These are phyloP conservation scores for Aphis gossypii DNA, from an alignment of 1,140 invertebrate species.

Conservation along the genomic window DNA sequence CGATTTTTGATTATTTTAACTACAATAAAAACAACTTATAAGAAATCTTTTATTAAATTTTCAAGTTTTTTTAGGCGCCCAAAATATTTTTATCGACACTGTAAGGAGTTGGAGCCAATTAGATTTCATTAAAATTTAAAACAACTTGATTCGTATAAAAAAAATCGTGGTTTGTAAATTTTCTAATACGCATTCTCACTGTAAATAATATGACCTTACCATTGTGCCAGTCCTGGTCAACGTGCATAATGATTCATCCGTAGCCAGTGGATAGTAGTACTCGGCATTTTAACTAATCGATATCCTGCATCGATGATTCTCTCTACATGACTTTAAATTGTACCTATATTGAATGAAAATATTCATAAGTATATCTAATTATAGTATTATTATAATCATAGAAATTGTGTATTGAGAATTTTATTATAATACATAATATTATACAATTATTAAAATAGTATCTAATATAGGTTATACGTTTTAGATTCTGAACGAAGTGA, in stretches of 20 bases:
- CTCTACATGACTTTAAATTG: neutral
- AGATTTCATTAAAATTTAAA: neutral
- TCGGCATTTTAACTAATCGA: constrained; percentile 51
- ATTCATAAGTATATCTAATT: neutral
- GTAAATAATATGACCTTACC: neutral
- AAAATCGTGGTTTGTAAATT: neutral
- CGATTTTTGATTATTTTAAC: too few relatives aligned
- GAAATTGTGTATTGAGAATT: neutral
- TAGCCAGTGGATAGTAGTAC: constrained; percentile 22
- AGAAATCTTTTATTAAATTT: too few relatives aligned
- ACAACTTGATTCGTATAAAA: neutral
- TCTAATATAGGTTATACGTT: neutral
- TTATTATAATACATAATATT: neutral
- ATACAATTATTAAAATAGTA: neutral
- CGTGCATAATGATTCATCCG: constrained; percentile 56
- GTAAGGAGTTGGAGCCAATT: neutral
- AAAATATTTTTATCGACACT: too few relatives aligned
- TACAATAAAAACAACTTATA: too few relatives aligned
- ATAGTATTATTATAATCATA: neutral
- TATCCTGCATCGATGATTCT: constrained; percentile 11
- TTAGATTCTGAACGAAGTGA: neutral
- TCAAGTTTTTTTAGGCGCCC: too few relatives aligned
- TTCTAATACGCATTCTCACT: neutral
- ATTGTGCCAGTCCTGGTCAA: constrained; percentile 57
- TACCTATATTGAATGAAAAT: constrained; percentile 14